These are phyloP conservation scores for Malurus alboscapulatus DNA, from an alignment of 2,113 vertebrate species.

Conservation along the genomic window DNA sequence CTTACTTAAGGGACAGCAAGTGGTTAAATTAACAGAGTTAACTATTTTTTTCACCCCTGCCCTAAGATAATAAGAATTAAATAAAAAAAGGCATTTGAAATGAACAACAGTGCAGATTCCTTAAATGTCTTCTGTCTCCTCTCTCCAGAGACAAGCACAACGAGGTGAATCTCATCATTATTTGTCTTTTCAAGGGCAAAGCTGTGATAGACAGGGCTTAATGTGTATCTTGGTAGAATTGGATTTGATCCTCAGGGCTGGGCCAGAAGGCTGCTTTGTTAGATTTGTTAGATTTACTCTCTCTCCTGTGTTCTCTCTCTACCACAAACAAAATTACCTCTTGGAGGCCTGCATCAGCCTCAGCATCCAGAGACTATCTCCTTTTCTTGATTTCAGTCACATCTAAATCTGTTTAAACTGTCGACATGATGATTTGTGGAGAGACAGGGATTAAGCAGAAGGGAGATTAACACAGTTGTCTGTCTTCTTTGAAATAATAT, in stretches of 20 bases:
- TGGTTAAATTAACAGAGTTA: constrained; percentile 15
- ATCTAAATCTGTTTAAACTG: constrained; percentile 79
- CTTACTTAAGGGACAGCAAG: not conserved
- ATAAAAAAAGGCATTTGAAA: constrained; percentile 17
- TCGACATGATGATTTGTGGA: constrained; percentile 70
- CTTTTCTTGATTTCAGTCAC: constrained; percentile 77
- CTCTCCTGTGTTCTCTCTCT: constrained; percentile 44
- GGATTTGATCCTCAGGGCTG: constrained; percentile 88
- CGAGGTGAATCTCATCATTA: constrained; percentile 78
- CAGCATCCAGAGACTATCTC: constrained; percentile 72
- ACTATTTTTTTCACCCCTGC: not conserved
- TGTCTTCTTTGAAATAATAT: constrained; percentile 74
- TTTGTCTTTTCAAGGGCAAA: constrained; percentile 86
- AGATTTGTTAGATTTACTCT: constrained; percentile 85
- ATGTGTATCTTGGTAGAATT: constrained; percentile 89
- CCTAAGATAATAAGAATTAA: not conserved
- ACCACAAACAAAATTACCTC: constrained; percentile 86
- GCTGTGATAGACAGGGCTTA: constrained; percentile 87
- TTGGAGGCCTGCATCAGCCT: constrained; percentile 63
- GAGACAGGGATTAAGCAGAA: constrained; percentile 73
- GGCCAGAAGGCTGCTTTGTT: constrained; percentile 78
- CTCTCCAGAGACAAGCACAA: constrained; percentile 63
- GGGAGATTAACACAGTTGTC: constrained; percentile 78
- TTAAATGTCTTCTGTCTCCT: constrained; percentile 58
- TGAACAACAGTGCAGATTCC: constrained; percentile 12